Evolutionary conservation across 2,797 vertebrate species (phyloP), one percentile per base, ranked within the genome.

Genomic region (Platyrinchus mystaceus): DNA sequence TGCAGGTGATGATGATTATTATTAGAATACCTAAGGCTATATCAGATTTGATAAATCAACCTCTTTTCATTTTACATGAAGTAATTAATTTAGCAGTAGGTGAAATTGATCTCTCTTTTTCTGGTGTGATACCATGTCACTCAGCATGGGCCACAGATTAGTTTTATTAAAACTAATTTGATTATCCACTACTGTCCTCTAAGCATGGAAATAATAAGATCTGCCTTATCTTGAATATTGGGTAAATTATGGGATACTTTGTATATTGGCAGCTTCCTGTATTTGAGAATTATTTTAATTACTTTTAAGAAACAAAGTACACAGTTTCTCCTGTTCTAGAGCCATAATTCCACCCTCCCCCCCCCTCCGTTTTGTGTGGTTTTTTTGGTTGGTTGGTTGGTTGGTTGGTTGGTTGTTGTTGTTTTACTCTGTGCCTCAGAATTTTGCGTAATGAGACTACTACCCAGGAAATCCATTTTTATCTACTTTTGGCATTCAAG

Each of bases 11-110:
- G 30, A 82, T 84, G 47, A 28, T 91, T 89, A 87, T 95, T 92
- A 91, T 81, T 80, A 46, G 14, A 85, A 63, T 53, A 95, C 60
- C 60, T 91, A 76, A 93, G 71, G 90, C 76, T 94, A 94, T 73
- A 89, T 67, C 68, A 91, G 74, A 80, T 63, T 78, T 93, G 75
- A 93, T 49, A 79, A 84, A 84, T 85, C 59, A 84, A 68, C 81
- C 32, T 92, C 58, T 77, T 97, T 96, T 92, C 62, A 89, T 26
- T 96, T 90, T 92, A 94, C 78, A 87, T 79, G 30, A 41, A 80
- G 56, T 89, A 94, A 97, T 97, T 97, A 97, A 97, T 96, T 93
- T 91, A 96, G 78, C 49, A 94, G 59, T 56, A 82, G 55, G 81
- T 90, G 73, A 94, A 96, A 53, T 43, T 74, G 5, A 30, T 80